These are phyloP conservation scores for Andricus quercusramuli DNA, from an alignment of 2,888 invertebrate genomes.

Conservation along the genomic window DNA sequence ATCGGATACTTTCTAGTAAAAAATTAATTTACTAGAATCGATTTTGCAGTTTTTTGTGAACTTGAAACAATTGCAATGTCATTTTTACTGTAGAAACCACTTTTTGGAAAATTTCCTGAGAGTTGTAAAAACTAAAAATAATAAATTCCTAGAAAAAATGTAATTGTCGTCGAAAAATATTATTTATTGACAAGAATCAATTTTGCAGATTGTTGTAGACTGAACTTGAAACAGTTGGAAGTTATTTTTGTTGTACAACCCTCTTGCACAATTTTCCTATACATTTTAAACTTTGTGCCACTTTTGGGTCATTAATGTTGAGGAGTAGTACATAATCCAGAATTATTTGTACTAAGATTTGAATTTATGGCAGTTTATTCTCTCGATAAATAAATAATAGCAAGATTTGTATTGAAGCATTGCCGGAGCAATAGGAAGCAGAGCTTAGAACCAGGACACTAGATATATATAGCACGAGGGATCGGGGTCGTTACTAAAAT, in stretches of 20 bases:
- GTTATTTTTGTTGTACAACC: not conserved
- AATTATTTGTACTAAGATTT: conserved; percentile 4
- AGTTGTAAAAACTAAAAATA: not conserved
- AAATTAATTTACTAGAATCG: too few relatives aligned
- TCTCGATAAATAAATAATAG: conserved; percentile 58
- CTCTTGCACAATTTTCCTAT: not conserved
- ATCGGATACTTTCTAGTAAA: not conserved
- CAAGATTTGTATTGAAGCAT: conserved; percentile 62
- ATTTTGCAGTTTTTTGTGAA: too few relatives aligned
- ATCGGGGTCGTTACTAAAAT: conserved; percentile 79
- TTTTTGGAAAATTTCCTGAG: not conserved
- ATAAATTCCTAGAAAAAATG: not conserved
- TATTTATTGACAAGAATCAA: not conserved
- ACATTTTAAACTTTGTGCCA: not conserved
- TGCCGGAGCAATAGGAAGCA: conserved; percentile 67
- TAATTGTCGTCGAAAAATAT: not conserved
- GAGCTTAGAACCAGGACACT: conserved; percentile 74
- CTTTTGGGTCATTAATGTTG: not conserved
- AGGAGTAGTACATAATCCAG: not conserved
- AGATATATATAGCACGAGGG: conserved; percentile 76
- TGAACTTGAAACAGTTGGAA: not conserved
- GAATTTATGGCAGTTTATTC: not conserved
- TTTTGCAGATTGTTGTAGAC: not conserved
- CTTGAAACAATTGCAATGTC: too few relatives aligned
- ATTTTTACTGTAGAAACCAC: too few relatives aligned